phyloP scores from a whole-genome alignment of 2,888 invertebrate species.

The Galeruca laticollis region DNA sequence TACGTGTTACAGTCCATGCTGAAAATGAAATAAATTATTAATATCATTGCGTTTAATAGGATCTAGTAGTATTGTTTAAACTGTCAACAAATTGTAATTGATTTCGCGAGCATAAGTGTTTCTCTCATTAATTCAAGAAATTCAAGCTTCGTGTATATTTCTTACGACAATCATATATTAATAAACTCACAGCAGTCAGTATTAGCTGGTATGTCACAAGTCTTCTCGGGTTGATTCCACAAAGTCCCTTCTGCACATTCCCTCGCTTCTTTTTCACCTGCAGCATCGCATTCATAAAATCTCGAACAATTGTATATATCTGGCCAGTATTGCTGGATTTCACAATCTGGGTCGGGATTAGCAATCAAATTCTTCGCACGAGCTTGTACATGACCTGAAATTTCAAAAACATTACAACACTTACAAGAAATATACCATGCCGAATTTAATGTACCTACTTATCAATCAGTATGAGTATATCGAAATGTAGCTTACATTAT shows the following conservation, averaged over 20 bases:
- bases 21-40: background rate
- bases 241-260: background rate
- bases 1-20: slow-evolving; percentile 3
- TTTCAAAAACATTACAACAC: too few relatives aligned
- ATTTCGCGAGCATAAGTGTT: too few relatives aligned
- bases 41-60: background rate
- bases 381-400: background rate
- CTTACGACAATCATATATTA: too few relatives aligned
- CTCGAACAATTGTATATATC: slow-evolving; percentile 3
- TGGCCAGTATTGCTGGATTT: slow-evolving; percentile 2
- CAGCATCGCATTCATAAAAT: slow-evolving; percentile 7
- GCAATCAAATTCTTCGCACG: too few relatives aligned
- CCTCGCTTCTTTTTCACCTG: background rate
- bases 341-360: background rate
- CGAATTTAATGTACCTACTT: too few relatives aligned
- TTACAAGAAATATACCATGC: too few relatives aligned
- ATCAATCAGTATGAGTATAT: too few relatives aligned
- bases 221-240: background rate
- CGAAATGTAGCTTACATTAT: too few relatives aligned
- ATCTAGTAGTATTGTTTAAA: too few relatives aligned
- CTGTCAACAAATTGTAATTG: too few relatives aligned
- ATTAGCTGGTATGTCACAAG: background rate
- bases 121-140: too few relatives aligned
- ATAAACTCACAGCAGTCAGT: slow-evolving; percentile 11
- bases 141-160: too few relatives aligned